Percentiles rank a stretch among this genome's conserved stretches.
Conservation (phyloP, 1,140 invertebrate genomes). For the Platyscapa corneri region DNA sequence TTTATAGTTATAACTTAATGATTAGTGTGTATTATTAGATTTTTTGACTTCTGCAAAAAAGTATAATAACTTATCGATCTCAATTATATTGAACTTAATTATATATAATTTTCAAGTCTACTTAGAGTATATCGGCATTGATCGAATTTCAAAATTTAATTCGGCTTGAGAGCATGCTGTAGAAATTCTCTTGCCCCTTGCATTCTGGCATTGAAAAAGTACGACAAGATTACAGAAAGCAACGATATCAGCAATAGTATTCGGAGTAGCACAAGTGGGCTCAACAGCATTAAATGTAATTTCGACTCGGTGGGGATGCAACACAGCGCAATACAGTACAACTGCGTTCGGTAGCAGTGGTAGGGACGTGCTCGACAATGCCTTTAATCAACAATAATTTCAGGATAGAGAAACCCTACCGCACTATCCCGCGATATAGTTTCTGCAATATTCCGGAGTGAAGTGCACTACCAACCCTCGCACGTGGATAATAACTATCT, state of each 20-base stretch:
- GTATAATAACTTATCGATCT: too few species aligned
- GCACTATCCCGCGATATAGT: background rate
- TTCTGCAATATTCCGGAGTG: constrained; percentile 26
- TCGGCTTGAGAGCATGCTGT: too few species aligned
- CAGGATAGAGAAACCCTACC: background rate
- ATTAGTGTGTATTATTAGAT: too few species aligned
- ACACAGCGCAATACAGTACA: background rate
- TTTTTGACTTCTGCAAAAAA: too few species aligned
- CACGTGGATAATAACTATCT: constrained; percentile 11
- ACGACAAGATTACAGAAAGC: background rate
- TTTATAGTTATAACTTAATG: too few species aligned
- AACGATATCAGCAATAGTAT: background rate
- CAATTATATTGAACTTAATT: background rate
- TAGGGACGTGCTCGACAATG: constrained; percentile 61
- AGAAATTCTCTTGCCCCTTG: too few species aligned
- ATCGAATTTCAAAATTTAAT: background rate
- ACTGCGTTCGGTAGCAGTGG: constrained; percentile 4
- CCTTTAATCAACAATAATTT: constrained; percentile 71
- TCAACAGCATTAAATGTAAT: constrained; percentile 63
- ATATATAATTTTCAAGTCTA: background rate
- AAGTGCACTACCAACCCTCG: background rate
- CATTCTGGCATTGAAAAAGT: too few species aligned
- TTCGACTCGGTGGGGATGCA: constrained; percentile 36
- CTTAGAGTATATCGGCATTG: background rate
- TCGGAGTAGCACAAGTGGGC: background rate